These are phyloP conservation scores for Polymixis lichenea DNA, from an alignment of 2,888 invertebrate species.

Conservation along the genomic window DNA sequence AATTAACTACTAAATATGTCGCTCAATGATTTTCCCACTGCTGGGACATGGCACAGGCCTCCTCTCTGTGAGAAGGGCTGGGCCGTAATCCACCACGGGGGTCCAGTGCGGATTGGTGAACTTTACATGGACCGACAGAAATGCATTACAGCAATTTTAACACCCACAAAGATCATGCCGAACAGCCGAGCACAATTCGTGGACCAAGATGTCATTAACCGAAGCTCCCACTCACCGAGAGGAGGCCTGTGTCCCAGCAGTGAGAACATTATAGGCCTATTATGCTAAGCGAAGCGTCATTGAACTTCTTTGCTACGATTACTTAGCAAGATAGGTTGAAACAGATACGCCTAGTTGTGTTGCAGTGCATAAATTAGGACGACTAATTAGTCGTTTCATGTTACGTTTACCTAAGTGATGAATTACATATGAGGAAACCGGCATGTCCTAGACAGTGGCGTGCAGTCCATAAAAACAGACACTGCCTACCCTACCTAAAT, in stretches of 20 bases:
- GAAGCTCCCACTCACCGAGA: background rate
- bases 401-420: background rate
- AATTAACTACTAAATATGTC: no score
- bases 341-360: no score
- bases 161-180: constrained; percentile 11
- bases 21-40: no score
- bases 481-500: no score
- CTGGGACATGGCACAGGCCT: no score
- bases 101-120: no score
- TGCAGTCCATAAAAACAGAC: no score
- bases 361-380: background rate
- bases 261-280: background rate
- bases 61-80: no score
- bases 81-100: no score
- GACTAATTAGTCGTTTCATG: background rate
- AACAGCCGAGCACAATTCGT: constrained; percentile 56
- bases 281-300: no score
- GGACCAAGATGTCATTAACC: background rate
- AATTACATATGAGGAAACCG: no score
- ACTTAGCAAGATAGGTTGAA: background rate
- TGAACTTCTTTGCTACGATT: background rate
- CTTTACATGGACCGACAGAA: background rate
- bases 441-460: no score
- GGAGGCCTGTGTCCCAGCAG: background rate
- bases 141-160: background rate